Conservation (phyloP, 2,888 invertebrate species). For the Tetranychus truncatus region DNA sequence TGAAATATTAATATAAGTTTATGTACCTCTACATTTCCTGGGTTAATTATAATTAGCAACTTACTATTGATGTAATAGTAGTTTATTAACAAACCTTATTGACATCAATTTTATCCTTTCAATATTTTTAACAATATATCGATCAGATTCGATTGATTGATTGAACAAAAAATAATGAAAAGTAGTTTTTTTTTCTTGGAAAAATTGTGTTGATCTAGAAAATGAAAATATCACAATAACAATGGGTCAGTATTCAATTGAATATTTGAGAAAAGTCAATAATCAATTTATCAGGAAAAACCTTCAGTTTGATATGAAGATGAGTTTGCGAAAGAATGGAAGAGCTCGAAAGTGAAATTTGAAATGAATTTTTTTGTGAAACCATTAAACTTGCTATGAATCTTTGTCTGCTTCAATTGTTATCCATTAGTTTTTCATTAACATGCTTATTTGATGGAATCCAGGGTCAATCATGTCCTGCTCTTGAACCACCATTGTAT, state of each 20-base stretch:
- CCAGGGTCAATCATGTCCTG: not conserved
- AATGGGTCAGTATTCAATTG: too few relatives aligned
- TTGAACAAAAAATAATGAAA: not conserved
- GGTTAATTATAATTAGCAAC: too few relatives aligned
- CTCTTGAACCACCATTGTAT: not conserved
- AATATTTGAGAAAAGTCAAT: too few relatives aligned
- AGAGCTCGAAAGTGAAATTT: too few relatives aligned
- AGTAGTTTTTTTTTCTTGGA: not conserved
- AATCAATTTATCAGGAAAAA: too few relatives aligned
- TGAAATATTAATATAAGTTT: too few relatives aligned
- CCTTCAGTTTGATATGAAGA: too few relatives aligned
- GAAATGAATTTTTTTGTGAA: too few relatives aligned
- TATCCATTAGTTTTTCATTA: not conserved
- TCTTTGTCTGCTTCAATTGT: not conserved
- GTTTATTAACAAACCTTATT: not conserved
- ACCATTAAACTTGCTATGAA: too few relatives aligned
- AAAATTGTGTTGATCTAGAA: not conserved
- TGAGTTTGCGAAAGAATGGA: too few relatives aligned
- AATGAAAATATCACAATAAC: not conserved
- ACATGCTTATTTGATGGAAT: not conserved
- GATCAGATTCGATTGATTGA: not conserved
- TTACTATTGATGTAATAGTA: too few relatives aligned
- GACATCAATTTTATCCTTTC: not conserved
- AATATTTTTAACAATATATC: not conserved
- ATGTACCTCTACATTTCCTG: too few relatives aligned